phyloP scores from a whole-genome alignment of 1,140 invertebrate species.

The honey bee (Apis mellifera) region Amel_HAv3.1 CM009935.2:11832501-11833000 shows the following conservation, averaged over 20 bases:
- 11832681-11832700: too few species aligned
- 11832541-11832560: too few species aligned
- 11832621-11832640: too few species aligned
- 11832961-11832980: conserved; percentile 11
- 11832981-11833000: too few species aligned
- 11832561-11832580: neutral
- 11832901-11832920: conserved; percentile 41
- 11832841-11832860: conserved; percentile 12
- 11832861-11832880: conserved; percentile 49
- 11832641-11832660: too few species aligned
- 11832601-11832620: too few species aligned
- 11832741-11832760: too few species aligned
- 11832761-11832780: neutral
- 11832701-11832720: too few species aligned
- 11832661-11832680: too few species aligned
- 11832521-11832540: neutral
- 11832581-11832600: too few species aligned
- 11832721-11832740: too few species aligned
- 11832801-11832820: conserved; percentile 24
- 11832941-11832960: conserved; percentile 47
- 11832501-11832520: neutral
- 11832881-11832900: conserved; percentile 32
- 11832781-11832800: neutral
- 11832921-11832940: conserved; percentile 42
- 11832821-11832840: conserved; percentile 25